Percentiles rank a stretch among this genome's conserved stretches.
Conservation (phyloP, 2,113 vertebrate species). For the Taurulus bubalis region DNA sequence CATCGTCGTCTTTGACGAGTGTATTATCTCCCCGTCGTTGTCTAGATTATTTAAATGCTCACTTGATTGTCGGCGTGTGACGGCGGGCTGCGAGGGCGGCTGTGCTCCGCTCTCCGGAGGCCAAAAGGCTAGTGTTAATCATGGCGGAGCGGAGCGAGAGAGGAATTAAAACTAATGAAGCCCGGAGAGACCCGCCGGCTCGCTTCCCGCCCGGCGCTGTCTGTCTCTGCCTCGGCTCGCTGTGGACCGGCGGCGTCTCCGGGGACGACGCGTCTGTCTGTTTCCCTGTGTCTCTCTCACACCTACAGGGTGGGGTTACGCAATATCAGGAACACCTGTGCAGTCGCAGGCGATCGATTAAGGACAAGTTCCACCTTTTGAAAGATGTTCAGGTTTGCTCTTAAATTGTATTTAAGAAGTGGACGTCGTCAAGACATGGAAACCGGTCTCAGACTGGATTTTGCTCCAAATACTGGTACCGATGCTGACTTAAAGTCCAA, state of each 20-base stretch:
- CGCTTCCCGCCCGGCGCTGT: constrained; percentile 47
- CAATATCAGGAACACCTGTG: constrained; percentile 38
- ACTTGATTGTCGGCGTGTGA: constrained; percentile 76
- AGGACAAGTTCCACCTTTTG: neutral
- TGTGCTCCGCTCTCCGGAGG: constrained; percentile 86
- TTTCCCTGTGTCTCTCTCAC: constrained; percentile 12
- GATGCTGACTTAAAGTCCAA: too few species aligned
- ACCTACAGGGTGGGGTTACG: neutral
- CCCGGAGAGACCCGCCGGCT: constrained; percentile 87
- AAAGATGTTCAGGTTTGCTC: neutral
- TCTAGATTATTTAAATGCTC: constrained; percentile 80
- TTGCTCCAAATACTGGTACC: too few species aligned
- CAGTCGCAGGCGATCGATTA: neutral
- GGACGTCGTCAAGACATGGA: too few species aligned
- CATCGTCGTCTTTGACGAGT: constrained; percentile 23
- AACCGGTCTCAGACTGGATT: too few species aligned
- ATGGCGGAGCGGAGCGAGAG: constrained; percentile 91
- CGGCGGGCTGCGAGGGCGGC: constrained; percentile 79
- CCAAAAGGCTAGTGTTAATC: constrained; percentile 97
- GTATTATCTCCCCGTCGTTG: constrained; percentile 25
- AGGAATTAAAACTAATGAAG: constrained; percentile 98
- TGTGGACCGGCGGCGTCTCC: constrained; percentile 27
- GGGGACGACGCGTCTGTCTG: constrained; percentile 30
- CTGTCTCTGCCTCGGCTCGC: constrained; percentile 31
- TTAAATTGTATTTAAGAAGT: too few species aligned